Evolutionary conservation across 1,140 invertebrate genomes (phyloP).

Genomic region (Drosophila ficusphila): DNA sequence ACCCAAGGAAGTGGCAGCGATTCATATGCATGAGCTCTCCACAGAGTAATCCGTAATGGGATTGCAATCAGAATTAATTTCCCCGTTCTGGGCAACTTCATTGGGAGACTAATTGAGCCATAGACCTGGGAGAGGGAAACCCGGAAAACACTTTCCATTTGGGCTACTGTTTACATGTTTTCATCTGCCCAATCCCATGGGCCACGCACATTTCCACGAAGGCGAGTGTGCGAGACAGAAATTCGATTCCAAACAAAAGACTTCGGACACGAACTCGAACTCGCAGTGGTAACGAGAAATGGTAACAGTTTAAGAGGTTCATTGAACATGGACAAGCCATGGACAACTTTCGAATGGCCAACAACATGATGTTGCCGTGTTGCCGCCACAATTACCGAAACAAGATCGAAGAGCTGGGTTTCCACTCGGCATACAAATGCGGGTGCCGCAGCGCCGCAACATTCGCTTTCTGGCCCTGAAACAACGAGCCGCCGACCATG

Average conservation of each 20-base stretch:
- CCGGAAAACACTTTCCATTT: slow-evolving; percentile 50
- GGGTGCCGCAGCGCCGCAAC: slow-evolving; percentile 14
- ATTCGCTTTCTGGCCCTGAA: slow-evolving; percentile 35
- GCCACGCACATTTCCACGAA: slow-evolving; percentile 24
- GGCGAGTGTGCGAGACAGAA: neutral
- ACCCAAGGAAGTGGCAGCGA: neutral
- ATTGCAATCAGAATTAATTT: slow-evolving; percentile 19
- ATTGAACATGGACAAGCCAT: slow-evolving; percentile 52
- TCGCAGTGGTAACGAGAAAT: slow-evolving; percentile 6
- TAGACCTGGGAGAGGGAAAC: neutral
- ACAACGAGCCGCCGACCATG: slow-evolving; percentile 29
- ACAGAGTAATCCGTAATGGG: slow-evolving; percentile 11
- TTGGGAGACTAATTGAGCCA: slow-evolving; percentile 36
- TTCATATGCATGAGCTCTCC: neutral
- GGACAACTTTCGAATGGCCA: slow-evolving; percentile 45
- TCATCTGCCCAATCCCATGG: neutral
- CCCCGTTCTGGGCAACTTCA: slow-evolving; percentile 19
- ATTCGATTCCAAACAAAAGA: slow-evolving; percentile 49
- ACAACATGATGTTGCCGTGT: slow-evolving; percentile 30
- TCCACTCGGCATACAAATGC: slow-evolving; percentile 17
- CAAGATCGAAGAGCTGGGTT: slow-evolving; percentile 22
- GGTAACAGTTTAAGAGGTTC: slow-evolving; percentile 52
- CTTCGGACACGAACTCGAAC: slow-evolving; percentile 39
- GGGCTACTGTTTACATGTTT: slow-evolving; percentile 32
- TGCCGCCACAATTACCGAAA: slow-evolving; percentile 32